phyloP scores from a whole-genome alignment of 2,888 invertebrate genomes.

The Eupithecia insigniata region DNA sequence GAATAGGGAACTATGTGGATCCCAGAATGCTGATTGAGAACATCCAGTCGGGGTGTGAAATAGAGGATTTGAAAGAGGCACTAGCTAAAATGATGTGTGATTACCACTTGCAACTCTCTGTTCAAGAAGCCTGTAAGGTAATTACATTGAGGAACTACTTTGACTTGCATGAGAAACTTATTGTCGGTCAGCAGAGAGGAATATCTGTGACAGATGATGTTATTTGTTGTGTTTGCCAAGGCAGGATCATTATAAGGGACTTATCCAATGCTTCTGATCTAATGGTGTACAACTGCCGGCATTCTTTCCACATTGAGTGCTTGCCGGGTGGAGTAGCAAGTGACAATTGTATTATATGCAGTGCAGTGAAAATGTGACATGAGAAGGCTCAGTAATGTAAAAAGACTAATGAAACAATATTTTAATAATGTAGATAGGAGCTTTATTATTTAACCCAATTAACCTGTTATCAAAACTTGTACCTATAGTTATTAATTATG shows the following conservation, averaged over 20 bases:
- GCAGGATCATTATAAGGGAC: constrained; percentile 90
- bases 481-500: constrained; percentile 14
- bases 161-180: constrained; percentile 91
- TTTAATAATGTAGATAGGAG: constrained; percentile 32
- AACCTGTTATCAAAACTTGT: constrained; percentile 11
- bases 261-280: constrained; percentile 87
- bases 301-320: constrained; percentile 94
- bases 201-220: constrained; percentile 89
- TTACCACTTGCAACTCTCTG: constrained; percentile 95
- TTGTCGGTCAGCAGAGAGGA: constrained; percentile 90
- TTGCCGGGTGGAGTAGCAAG: constrained; percentile 81
- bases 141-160: constrained; percentile 96
- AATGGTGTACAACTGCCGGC: constrained; percentile 93
- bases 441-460: constrained; percentile 6
- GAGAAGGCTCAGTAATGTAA: constrained; percentile 61
- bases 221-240: constrained; percentile 91
- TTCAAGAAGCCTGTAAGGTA: constrained; percentile 95
- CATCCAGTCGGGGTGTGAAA: constrained; percentile 92
- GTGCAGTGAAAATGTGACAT: constrained; percentile 76
- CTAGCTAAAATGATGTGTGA: constrained; percentile 98
- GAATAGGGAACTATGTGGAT: constrained; percentile 91
- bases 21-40: constrained; percentile 93
- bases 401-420: constrained; percentile 56
- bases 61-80: constrained; percentile 95
- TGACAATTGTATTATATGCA: constrained; percentile 71